Percentiles rank a stretch among this genome's conserved stretches.
phyloP scores from a whole-genome alignment of 2,888 invertebrate genomes.

The Drosophila anceps region DNA sequence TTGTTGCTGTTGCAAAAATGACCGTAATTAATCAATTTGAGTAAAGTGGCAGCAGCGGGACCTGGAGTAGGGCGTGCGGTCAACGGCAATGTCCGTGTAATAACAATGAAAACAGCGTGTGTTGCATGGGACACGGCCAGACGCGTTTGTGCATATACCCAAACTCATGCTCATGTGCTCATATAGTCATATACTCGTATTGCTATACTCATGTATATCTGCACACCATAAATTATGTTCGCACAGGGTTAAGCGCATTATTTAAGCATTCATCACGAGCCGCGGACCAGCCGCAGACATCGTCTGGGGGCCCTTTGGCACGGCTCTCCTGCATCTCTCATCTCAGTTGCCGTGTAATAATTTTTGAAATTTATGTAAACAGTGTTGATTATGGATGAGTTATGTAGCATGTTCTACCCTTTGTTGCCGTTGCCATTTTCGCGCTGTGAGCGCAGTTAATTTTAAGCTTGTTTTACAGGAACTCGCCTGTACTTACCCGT shows the following conservation, averaged over 20 bases:
- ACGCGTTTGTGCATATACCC: background rate
- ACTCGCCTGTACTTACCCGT: constrained; percentile 30
- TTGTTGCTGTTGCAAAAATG: constrained; percentile 51
- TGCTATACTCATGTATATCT: constrained; percentile 70
- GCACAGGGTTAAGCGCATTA: constrained; percentile 83
- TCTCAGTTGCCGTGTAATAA: constrained; percentile 71
- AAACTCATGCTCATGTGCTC: background rate
- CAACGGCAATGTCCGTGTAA: constrained; percentile 76
- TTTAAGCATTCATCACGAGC: constrained; percentile 80
- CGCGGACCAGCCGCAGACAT: constrained; percentile 35
- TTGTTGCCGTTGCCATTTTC: constrained; percentile 62
- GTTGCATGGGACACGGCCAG: constrained; percentile 42
- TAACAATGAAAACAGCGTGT: constrained; percentile 79
- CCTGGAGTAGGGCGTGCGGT: constrained; percentile 52
- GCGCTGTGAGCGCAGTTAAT: constrained; percentile 66
- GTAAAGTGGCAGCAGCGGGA: constrained; percentile 69
- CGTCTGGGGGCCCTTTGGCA: constrained; percentile 20
- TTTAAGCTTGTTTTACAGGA: constrained; percentile 72
- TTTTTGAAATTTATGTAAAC: constrained; percentile 80
- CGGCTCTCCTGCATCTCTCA: constrained; percentile 39
- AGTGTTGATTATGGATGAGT: constrained; percentile 82
- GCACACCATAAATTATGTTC: constrained; percentile 84
- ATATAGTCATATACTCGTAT: constrained; percentile 31
- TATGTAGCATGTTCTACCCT: constrained; percentile 76
- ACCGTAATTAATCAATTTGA: constrained; percentile 82